Percentiles rank a stretch among this genome's conserved stretches.
phyloP scores from a whole-genome alignment of 2,113 vertebrate genomes.

The Platichthys flesus region DNA sequence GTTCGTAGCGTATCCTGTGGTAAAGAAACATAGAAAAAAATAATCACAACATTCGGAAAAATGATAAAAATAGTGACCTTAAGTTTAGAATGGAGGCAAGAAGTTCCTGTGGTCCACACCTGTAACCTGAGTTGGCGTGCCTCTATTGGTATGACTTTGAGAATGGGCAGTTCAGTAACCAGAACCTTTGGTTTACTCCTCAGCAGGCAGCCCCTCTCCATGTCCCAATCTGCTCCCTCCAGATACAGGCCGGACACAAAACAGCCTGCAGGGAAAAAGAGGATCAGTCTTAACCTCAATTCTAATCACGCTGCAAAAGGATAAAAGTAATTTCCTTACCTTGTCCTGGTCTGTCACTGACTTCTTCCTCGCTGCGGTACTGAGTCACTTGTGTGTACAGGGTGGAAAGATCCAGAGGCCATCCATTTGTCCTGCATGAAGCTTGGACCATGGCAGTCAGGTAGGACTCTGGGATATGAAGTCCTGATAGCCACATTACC shows the following conservation, averaged over 20 bases:
- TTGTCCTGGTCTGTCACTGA: slow-evolving; percentile 83
- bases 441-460: slow-evolving; percentile 93
- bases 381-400: slow-evolving; percentile 94
- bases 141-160: slow-evolving; percentile 91
- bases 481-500: slow-evolving; percentile 94
- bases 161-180: slow-evolving; percentile 88
- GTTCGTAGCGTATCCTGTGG: slow-evolving; percentile 90
- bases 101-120: slow-evolving; percentile 72
- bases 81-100: background rate
- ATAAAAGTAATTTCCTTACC: slow-evolving; percentile 73
- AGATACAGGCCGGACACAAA: slow-evolving; percentile 92
- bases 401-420: slow-evolving; percentile 94
- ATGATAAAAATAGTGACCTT: background rate
- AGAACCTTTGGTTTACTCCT: slow-evolving; percentile 89
- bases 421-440: slow-evolving; percentile 90
- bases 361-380: slow-evolving; percentile 83
- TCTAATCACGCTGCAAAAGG: background rate
- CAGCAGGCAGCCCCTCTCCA: slow-evolving; percentile 83
- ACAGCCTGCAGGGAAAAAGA: slow-evolving; percentile 82
- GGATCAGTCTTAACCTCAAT: background rate
- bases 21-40: background rate
- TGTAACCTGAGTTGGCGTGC: slow-evolving; percentile 86
- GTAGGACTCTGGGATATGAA: slow-evolving; percentile 94
- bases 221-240: slow-evolving; percentile 95
- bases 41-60: background rate